Conservation (phyloP, 1,140 invertebrate species). For the Wasmannia auropunctata region DNA sequence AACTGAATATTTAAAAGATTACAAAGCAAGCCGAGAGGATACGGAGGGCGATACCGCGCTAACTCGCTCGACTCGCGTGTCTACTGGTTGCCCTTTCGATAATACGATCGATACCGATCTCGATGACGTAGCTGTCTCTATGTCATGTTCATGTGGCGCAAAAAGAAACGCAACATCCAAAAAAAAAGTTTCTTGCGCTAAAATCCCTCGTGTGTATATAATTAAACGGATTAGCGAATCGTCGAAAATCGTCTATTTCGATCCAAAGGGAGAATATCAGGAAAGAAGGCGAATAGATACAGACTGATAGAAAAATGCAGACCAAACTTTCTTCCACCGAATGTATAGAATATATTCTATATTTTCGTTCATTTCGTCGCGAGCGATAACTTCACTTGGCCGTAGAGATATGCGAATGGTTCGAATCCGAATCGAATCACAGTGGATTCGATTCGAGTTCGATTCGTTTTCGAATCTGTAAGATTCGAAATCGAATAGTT, state of each 20-base stretch:
- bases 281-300: background rate
- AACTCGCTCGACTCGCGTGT: conserved; percentile 1
- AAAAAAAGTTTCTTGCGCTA: background rate
- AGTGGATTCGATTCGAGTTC: too few relatives aligned
- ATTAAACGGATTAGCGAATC: background rate
- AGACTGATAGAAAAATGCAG: background rate
- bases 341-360: background rate
- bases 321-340: background rate
- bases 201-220: background rate
- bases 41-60: background rate
- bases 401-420: too few relatives aligned
- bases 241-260: background rate
- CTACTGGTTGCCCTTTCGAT: conserved; percentile 31
- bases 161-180: background rate
- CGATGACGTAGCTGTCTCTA: conserved; percentile 32
- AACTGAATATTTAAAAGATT: conserved; percentile 68
- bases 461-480: too few relatives aligned
- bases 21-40: conserved; percentile 30
- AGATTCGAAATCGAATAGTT: too few relatives aligned
- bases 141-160: background rate
- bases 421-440: too few relatives aligned
- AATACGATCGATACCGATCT: conserved; percentile 49
- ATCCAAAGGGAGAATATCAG: background rate
- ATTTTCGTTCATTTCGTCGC: background rate
- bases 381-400: background rate